These are phyloP conservation scores for Platycheirus rosarum DNA, from an alignment of 2,888 invertebrate species.

Conservation along the genomic window DNA sequence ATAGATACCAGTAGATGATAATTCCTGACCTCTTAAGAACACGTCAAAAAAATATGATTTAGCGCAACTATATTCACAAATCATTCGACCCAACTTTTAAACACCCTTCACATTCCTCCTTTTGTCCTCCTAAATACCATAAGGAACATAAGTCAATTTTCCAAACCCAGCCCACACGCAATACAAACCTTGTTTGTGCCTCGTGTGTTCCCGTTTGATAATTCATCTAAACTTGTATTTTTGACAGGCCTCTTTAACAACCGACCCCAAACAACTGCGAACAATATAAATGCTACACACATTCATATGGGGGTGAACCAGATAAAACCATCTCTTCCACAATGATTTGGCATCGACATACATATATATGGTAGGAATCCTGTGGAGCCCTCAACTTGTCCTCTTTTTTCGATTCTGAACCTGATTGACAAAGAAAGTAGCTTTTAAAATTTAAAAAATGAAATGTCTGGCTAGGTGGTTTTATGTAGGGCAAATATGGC, in stretches of 20 bases:
- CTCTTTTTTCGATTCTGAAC: not conserved
- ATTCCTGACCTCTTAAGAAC: too few species aligned
- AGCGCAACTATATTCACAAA: not conserved
- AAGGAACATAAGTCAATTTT: not conserved
- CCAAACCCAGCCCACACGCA: not conserved
- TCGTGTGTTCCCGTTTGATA: conserved; percentile 6
- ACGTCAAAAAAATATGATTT: not conserved
- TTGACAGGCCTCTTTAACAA: conserved; percentile 15
- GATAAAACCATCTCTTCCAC: conserved; percentile 1
- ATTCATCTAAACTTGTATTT: conserved; percentile 6
- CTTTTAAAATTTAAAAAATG: not conserved
- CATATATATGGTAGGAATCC: conserved; percentile 9
- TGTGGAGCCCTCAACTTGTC: not conserved
- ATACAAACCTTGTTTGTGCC: not conserved
- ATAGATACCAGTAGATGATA: too few species aligned
- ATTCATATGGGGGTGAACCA: not conserved
- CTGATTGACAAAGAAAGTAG: conserved; percentile 14
- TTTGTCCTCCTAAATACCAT: not conserved
- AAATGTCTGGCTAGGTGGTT: not conserved
- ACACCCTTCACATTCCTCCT: not conserved
- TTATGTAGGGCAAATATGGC: not conserved
- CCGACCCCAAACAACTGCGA: not conserved
- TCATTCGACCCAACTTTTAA: not conserved
- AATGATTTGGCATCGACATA: conserved; percentile 5
- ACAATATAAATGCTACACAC: not conserved